Evolutionary conservation across 1,140 invertebrate genomes (phyloP), one percentile per base, ranked within the genome.

Genomic region (Patella vulgata): DNA sequence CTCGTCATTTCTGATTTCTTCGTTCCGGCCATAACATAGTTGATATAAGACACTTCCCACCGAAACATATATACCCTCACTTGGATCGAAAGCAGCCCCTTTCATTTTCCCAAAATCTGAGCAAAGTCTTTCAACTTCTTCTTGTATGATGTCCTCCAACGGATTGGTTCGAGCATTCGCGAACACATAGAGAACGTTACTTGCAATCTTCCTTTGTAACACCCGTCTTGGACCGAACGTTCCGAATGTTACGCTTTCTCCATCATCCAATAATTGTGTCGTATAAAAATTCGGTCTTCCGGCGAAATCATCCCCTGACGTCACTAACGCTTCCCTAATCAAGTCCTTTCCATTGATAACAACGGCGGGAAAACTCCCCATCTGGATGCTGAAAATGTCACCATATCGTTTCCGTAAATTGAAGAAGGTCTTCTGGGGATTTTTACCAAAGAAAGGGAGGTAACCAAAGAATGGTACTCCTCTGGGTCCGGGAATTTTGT

Each of bases 381-480:
- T 62, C n/a, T 50, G 30, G 23, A 77, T 57, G 40, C 53, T 48
- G 51, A 67, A 74, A 3, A 77, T 51, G 55, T 77, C 64, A 12
- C 75, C 75, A 33, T 75, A 77, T n/a, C 50, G 21, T 19, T 57
- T 33, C 2, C 67, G 11, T 12, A 66, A 28, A 1, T 59, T 40
- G 3, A 27, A 23, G 14, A 71, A 63, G 17, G 52, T 65, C 12
- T 53, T 19, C 17, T 33, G 30, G 2, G 71, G 63, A 21, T 55
- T 17, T 27, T 63, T 60, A 1, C 66, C 63, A 19, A 79, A 43
- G 55, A 74, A 70, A 4, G 70, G 74, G 12, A 79, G 53, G 58
- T 69, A 59, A 31, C 77, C 77, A n/a, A 79, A 25, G 1, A 78
- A 8, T 5, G 77, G 77, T 19, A 77, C 48, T 1, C 68, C 67